These are phyloP conservation scores for Porites rus DNA, from an alignment of 92 coral and sea anemone species.

Conservation along the genomic window DNA sequence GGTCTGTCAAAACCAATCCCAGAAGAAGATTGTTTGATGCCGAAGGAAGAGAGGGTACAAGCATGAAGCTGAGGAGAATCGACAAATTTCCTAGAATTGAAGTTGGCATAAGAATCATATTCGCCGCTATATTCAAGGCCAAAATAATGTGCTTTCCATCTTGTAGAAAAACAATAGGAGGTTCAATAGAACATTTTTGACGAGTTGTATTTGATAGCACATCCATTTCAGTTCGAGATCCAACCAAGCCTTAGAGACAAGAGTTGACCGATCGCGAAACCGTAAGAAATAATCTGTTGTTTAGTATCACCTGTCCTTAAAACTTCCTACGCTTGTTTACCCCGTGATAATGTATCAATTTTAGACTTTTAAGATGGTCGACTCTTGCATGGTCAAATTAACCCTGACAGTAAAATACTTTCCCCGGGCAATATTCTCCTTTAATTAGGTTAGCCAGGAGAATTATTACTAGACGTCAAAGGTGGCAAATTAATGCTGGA, in stretches of 20 bases:
- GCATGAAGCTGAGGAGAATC: slow-evolving; percentile 21
- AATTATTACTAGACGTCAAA: no score
- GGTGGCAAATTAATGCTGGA: no score
- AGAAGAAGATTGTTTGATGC: slow-evolving; percentile 13
- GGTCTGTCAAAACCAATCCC: slow-evolving; percentile 28
- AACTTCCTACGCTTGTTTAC: no score
- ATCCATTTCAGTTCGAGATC: not conserved
- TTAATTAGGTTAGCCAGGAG: no score
- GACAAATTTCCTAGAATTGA: slow-evolving; percentile 14
- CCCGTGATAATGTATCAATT: no score
- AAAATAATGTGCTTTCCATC: not conserved
- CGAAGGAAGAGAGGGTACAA: slow-evolving; percentile 3
- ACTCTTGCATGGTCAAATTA: no score
- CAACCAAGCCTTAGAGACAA: not conserved
- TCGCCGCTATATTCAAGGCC: not conserved
- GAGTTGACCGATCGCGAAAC: not conserved
- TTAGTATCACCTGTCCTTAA: no score
- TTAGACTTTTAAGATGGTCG: no score
- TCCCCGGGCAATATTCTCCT: no score
- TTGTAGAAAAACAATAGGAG: not conserved
- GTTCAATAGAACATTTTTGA: not conserved
- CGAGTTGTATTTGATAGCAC: not conserved
- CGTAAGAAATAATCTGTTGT: not conserved
- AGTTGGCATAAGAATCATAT: slow-evolving; percentile 5
- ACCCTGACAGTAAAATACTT: no score